Percentiles rank a stretch among this genome's conserved stretches.
These are phyloP conservation scores for Diaperis boleti DNA, from an alignment of 2,888 invertebrate genomes.

Conservation along the genomic window DNA sequence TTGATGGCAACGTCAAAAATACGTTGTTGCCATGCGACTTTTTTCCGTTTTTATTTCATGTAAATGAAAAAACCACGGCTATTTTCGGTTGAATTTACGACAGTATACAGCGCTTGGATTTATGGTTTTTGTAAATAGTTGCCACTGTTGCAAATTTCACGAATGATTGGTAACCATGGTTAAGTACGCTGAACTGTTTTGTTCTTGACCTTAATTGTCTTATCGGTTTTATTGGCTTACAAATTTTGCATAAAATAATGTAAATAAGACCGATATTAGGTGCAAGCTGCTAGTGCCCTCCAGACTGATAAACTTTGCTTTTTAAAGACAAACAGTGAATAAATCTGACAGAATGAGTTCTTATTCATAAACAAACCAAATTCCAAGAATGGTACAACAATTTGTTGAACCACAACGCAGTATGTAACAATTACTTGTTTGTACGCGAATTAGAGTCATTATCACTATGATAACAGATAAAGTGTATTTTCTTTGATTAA, in stretches of 20 bases:
- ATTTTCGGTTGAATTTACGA: too few species aligned
- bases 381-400: too few species aligned
- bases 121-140: not conserved
- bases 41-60: too few species aligned
- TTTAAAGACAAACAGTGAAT: constrained; percentile 20
- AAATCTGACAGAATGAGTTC: constrained; percentile 5
- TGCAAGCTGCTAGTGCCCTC: constrained; percentile 16
- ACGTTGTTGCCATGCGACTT: too few species aligned
- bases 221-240: not conserved
- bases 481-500: constrained; percentile 28
- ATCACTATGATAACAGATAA: constrained; percentile 23
- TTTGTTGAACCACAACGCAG: too few species aligned
- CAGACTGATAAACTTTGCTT: constrained; percentile 18
- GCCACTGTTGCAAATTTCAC: not conserved
- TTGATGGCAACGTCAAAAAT: too few species aligned
- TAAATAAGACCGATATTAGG: not conserved
- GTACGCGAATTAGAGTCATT: not conserved
- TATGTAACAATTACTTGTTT: too few species aligned
- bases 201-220: constrained; percentile 1
- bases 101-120: too few species aligned
- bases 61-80: too few species aligned
- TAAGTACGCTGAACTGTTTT: not conserved
- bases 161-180: not conserved
- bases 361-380: constrained; percentile 7
- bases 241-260: not conserved